phyloP scores from a whole-genome alignment of 2,113 vertebrate genomes.

The Campylorhamphus procurvoides region DNA sequence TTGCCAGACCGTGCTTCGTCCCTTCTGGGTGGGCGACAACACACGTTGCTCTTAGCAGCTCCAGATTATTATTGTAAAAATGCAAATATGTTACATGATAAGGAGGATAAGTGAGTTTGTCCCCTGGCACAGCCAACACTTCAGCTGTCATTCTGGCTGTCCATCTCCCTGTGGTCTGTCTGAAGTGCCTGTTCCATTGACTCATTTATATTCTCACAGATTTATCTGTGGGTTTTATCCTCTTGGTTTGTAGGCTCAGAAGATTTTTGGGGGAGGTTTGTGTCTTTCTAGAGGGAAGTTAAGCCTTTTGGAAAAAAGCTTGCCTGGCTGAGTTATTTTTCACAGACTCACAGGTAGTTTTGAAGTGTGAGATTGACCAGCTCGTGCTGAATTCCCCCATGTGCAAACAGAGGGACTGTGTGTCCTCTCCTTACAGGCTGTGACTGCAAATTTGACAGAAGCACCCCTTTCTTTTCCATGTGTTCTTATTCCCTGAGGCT shows the following conservation, averaged over 20 bases:
- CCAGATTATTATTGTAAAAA: neutral
- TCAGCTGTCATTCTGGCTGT: conserved; percentile 11
- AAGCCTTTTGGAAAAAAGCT: neutral
- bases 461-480: neutral
- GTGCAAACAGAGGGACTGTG: neutral
- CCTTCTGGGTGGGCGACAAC: conserved; percentile 53
- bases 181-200: neutral
- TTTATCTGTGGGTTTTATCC: neutral
- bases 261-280: neutral
- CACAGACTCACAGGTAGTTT: neutral
- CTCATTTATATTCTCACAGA: neutral
- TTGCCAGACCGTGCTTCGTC: neutral
- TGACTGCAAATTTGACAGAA: neutral
- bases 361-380: neutral
- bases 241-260: neutral
- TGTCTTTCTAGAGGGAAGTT: neutral
- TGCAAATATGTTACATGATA: conserved; percentile 16
- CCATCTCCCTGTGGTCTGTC: neutral
- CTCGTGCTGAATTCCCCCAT: neutral
- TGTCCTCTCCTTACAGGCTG: neutral
- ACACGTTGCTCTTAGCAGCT: neutral
- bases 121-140: neutral
- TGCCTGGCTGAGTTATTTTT: neutral
- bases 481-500: neutral
- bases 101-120: neutral